A percentile compares a stretch with the other conserved stretches of the same genome.
These are phyloP conservation scores for Sebastes aleutianus DNA, from an alignment of 2,797 vertebrate species.

Conservation along the genomic window DNA sequence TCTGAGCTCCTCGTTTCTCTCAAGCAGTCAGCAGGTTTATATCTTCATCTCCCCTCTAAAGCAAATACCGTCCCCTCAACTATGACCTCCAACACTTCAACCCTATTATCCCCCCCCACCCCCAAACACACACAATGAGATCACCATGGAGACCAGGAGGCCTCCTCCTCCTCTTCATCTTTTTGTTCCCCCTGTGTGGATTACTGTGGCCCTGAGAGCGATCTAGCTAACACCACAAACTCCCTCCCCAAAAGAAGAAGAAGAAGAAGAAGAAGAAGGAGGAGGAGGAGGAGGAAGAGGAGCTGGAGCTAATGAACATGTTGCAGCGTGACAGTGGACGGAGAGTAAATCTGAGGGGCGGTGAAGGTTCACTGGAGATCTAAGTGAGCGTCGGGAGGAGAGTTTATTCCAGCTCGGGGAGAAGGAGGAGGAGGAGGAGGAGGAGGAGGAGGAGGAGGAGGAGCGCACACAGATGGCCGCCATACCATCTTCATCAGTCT, in stretches of 20 bases:
- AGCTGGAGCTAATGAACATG: conserved; percentile 76
- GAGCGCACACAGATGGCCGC: conserved; percentile 30
- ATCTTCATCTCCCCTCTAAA: conserved; percentile 22
- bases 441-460: not conserved
- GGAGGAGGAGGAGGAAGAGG: not conserved
- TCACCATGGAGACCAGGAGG: conserved; percentile 66
- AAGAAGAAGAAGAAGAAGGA: conserved; percentile 10
- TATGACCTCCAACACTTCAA: conserved; percentile 66
- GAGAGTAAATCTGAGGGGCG: conserved; percentile 56
- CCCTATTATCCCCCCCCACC: conserved; percentile 43
- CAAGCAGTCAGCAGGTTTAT: not conserved
- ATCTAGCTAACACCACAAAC: conserved; percentile 39
- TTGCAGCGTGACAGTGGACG: conserved; percentile 61
- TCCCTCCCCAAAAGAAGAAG: conserved; percentile 16
- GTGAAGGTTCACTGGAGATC: conserved; percentile 65
- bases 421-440: too few species aligned
- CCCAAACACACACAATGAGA: conserved; percentile 53
- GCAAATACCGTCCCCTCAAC: conserved; percentile 31
- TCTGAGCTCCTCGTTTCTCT: not conserved
- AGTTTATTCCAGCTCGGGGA: conserved; percentile 11
- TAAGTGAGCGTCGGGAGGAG: conserved; percentile 42
- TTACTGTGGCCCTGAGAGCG: conserved; percentile 51
- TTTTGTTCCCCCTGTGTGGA: conserved; percentile 48
- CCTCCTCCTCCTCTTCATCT: conserved; percentile 38
- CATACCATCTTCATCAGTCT: not conserved